Base-by-base conservation (phyloP, 1,140 invertebrate species). In the Drosophila tani region DNA sequence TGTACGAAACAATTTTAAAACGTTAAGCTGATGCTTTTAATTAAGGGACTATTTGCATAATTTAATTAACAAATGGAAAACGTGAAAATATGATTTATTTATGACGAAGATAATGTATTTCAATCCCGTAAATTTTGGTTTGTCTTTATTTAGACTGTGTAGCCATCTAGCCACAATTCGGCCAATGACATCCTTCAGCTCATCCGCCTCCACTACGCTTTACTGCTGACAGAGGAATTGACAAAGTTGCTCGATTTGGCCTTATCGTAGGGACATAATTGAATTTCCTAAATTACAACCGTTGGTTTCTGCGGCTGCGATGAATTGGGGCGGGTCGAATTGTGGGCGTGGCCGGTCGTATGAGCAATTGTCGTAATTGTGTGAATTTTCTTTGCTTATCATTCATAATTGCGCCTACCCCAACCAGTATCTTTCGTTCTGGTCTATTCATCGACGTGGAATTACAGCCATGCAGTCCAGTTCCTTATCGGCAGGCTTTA, bases 341-440 rank as follows among this genome's bases (percentile, higher is more conserved):
- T 35, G 64, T 63, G 70, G 60, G 58, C 38, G 41, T 60, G 53
- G 41, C 51, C 43, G 2, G 43, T 35, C 62, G 69, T 82, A 86
- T 79, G 70, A 81, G 81, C 85, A 85, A 90, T 88, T 90, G 77
- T 67, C 59, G 74, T 90, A 84, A 90, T 88, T 90, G 81, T 90
- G 83, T 74, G 68, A 50, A 84, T 84, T 78, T 77, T 88, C 78
- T 81, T 84, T 79, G 81, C 78, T 74, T 82, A 90, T 84, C 84
- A 90, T 75, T 88, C 85, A 88, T 88, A 87, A 88, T 70, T 77
- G 63, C 78, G 70, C 58, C 67, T 19, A 4, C 19, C 27, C 2
- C 32, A 12, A 5, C 4, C n/a, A 27, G 14, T 35, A 24, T 66
- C 50, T 29, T 17, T 27, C 8, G 14, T 9, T 19, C 19, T 21